Evolutionary conservation across 2,888 invertebrate species (phyloP), one percentile per base, ranked within the genome.

Genomic region (Tetropium fuscum): DNA sequence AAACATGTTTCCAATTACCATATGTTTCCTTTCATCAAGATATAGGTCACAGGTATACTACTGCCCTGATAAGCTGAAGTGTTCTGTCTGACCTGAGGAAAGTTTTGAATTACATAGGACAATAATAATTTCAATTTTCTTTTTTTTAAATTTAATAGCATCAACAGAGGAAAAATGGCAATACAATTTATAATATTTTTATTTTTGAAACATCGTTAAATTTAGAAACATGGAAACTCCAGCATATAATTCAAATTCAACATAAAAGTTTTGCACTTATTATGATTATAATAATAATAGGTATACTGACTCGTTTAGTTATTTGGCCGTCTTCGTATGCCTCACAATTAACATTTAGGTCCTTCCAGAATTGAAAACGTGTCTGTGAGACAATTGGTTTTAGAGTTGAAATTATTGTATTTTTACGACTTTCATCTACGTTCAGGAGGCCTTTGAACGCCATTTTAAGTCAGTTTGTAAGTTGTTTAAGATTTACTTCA

Each of bases 371-470:
- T 34, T 34, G 34, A 15, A 34, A 15, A 15, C 36, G 13, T 36
- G 36, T 15, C 16, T 36, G 16, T 36, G 36, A 15, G 16, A 36
- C 16, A 16, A 36, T 36, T 36, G 36, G 36, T 36, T 36, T 36
- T 36, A 15, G 15, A 36, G 36, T 36, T 13, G 36, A 36, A 36
- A 36, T 36, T 36, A 36, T 36, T 36, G 36, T 36, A 36, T 36
- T 36, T 15, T 36, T 36, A 36, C 36, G 36, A 36, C 16, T 36
- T 36, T 36, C 36, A 36, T 13, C 15, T 36, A 36, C 36, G 16
- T 36, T 36, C 5, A 36, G 36, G 36, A 36, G 15, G 36, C 36
- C 16, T 36, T 36, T 36, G 36, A 36, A 36, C 36, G 36, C 15
- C 15, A 36, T 36, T 36, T 36, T 36, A 16, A 36, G 8, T 36